Conservation (phyloP, 2,888 invertebrate genomes). For the Drosophila histrio region DNA sequence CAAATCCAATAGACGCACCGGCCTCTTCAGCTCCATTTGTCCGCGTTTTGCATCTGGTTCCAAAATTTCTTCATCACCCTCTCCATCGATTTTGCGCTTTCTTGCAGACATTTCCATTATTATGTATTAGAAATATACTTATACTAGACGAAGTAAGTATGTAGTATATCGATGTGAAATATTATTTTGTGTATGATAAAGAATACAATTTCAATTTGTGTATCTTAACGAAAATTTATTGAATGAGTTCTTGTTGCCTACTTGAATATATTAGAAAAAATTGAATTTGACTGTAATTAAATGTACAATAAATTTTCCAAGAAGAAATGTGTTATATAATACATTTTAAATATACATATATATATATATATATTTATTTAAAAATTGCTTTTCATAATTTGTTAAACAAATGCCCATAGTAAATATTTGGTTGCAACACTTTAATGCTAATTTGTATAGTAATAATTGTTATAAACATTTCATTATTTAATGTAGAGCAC, state of each 20-base stretch:
- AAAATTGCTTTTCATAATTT: constrained; percentile 46
- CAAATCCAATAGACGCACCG: constrained; percentile 16
- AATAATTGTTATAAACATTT: constrained; percentile 29
- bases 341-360: constrained; percentile 17
- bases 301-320: constrained; percentile 33
- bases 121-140: not conserved
- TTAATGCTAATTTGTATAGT: constrained; percentile 5
- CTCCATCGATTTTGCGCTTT: constrained; percentile 12
- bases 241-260: constrained; percentile 18
- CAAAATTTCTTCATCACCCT: too few relatives aligned
- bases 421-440: constrained; percentile 15
- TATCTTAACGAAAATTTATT: constrained; percentile 24
- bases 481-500: constrained; percentile 44
- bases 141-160: not conserved
- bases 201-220: not conserved
- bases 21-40: not conserved
- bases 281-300: constrained; percentile 9
- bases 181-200: not conserved
- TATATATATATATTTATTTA: not conserved
- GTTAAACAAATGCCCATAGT: constrained; percentile 45
- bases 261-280: constrained; percentile 2
- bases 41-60: not conserved
- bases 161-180: not conserved
- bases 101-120: constrained; percentile 1
- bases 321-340: constrained; percentile 6